Percentiles rank a stretch among this genome's conserved stretches.
phyloP scores from a whole-genome alignment of 2,113 vertebrate species.

The Passer domesticus region DNA sequence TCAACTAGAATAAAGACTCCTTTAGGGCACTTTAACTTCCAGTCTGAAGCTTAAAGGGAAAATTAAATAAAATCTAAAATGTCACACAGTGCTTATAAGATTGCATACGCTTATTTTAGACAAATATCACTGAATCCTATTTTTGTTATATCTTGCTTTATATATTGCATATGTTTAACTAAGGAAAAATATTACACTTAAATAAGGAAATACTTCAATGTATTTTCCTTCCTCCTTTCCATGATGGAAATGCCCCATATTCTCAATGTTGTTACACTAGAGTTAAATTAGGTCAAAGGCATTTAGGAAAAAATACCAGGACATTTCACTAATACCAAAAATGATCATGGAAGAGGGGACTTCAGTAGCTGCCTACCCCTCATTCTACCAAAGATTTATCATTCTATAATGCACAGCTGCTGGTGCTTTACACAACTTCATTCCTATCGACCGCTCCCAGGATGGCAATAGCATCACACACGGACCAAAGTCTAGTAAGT shows the following conservation, averaged over 20 bases:
- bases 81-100: neutral
- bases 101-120: neutral
- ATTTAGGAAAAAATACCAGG: neutral
- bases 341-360: neutral
- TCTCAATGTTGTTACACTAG: neutral
- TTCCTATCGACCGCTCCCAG: neutral
- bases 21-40: constrained; percentile 1
- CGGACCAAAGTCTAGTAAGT: neutral
- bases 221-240: neutral
- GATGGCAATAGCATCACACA: neutral
- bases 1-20: constrained; percentile 9
- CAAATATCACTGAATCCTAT: neutral
- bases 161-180: neutral
- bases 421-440: neutral
- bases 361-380: neutral
- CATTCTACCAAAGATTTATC: neutral
- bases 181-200: neutral
- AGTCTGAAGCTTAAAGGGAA: neutral
- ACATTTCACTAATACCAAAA: neutral
- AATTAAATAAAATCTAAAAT: constrained; percentile 15
- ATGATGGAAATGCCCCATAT: neutral
- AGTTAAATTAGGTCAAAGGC: neutral
- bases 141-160: neutral
- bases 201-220: neutral
- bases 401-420: neutral